These are phyloP conservation scores for Solen grandis DNA, from an alignment of 1,140 invertebrate genomes.

Conservation along the genomic window DNA sequence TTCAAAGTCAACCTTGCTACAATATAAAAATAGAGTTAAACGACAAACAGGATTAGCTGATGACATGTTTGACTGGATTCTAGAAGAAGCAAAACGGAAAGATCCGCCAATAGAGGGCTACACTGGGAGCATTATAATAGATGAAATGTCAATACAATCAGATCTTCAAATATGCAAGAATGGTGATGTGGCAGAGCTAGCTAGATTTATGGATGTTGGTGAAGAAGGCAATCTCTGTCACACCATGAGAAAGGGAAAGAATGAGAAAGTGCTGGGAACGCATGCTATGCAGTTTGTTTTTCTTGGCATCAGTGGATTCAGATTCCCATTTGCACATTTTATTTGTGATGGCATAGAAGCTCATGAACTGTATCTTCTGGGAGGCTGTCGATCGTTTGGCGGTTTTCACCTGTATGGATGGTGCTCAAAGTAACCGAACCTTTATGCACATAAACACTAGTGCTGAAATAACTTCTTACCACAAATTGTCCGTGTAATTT, in stretches of 20 bases:
- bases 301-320: constrained; percentile 10
- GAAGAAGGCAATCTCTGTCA: constrained; percentile 20
- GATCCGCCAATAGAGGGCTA: constrained; percentile 30
- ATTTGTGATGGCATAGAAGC: constrained; percentile 10
- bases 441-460: constrained; percentile 27
- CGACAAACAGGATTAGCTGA: constrained; percentile 50
- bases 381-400: background rate
- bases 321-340: constrained; percentile 30
- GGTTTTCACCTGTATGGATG: constrained; percentile 43
- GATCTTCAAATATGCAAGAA: constrained; percentile 47
- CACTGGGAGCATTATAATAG: constrained; percentile 43
- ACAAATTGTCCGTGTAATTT: constrained; percentile 5
- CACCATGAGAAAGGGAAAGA: constrained; percentile 18
- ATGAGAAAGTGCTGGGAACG: constrained; percentile 20
- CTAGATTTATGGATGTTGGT: constrained; percentile 33
- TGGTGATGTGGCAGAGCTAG: constrained; percentile 17
- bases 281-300: constrained; percentile 26
- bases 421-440: constrained; percentile 54
- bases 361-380: constrained; percentile 13
- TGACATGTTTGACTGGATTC: constrained; percentile 53
- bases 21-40: constrained; percentile 56
- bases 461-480: constrained; percentile 4
- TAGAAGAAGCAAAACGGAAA: constrained; percentile 32
- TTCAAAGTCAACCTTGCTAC: constrained; percentile 18
- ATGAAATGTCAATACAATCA: constrained; percentile 57